Conservation (phyloP, 2,888 invertebrate species). For the Plagiodera versicolora region DNA sequence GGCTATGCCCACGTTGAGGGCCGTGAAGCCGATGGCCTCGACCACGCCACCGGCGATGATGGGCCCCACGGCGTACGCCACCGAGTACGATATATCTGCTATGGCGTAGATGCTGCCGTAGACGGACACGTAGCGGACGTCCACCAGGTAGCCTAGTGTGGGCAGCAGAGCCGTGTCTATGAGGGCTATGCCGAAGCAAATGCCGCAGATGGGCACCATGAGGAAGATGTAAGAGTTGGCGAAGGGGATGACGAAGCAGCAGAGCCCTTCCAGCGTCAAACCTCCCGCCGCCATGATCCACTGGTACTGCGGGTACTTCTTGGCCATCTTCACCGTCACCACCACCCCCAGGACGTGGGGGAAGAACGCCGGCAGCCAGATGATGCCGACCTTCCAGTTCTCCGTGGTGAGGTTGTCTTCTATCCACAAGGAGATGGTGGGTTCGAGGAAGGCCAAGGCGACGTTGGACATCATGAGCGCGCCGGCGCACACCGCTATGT, state of each 20-base stretch:
- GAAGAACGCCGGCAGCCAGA: constrained; percentile 99
- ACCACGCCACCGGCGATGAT: constrained; percentile 98
- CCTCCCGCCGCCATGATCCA: constrained; percentile 97
- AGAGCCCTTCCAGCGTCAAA: constrained; percentile 89
- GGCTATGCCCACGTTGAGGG: constrained; percentile 91
- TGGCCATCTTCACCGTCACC: constrained; percentile 93
- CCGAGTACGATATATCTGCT: constrained; percentile 97
- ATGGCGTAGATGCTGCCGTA: constrained; percentile 99
- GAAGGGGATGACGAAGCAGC: constrained; percentile 94
- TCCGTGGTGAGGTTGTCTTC: constrained; percentile 87
- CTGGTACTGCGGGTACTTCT: constrained; percentile 91
- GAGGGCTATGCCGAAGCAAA: constrained; percentile 97
- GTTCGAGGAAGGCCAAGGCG: constrained; percentile 96
- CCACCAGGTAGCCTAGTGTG: constrained; percentile 94
- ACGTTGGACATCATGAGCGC: constrained; percentile 99
- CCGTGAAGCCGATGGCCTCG: constrained; percentile 91
- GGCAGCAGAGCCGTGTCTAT: constrained; percentile 98
- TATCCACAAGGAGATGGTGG: constrained; percentile 99
- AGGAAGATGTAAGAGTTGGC: constrained; percentile 86
- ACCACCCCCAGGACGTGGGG: constrained; percentile 97
- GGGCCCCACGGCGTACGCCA: constrained; percentile 98
- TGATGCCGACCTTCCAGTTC: constrained; percentile 98
- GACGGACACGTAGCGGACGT: constrained; percentile 95
- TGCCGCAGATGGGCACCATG: constrained; percentile 95
- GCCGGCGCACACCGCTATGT: constrained; percentile 95